phyloP scores from a whole-genome alignment of 1,140 invertebrate species.

The Drosophila novamexicana region DNA sequence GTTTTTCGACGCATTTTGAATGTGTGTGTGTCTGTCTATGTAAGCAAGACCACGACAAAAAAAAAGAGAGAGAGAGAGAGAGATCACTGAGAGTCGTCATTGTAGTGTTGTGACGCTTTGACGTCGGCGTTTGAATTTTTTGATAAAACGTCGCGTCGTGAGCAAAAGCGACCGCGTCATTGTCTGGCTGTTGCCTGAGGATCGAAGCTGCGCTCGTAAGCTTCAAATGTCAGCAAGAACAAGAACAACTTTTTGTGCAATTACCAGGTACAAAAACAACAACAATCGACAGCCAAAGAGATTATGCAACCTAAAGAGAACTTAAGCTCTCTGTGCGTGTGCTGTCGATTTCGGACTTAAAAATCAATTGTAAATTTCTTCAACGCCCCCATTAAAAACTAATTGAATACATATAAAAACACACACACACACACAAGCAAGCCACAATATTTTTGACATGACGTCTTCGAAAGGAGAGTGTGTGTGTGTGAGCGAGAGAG shows the following conservation, averaged over 20 bases:
- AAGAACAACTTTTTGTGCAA: conserved; percentile 22
- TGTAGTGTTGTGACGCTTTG: conserved; percentile 23
- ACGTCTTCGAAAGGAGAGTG: neutral
- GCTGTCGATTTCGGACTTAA: conserved; percentile 67
- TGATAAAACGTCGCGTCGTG: conserved; percentile 34
- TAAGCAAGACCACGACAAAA: neutral
- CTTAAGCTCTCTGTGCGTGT: conserved; percentile 45
- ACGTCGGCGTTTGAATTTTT: conserved; percentile 21
- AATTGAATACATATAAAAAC: conserved; percentile 42
- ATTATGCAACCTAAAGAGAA: conserved; percentile 38
- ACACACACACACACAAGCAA: neutral
- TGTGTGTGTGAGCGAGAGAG: no score
- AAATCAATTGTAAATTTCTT: conserved; percentile 73
- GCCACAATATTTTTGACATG: conserved; percentile 19
- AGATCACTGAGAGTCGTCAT: neutral
- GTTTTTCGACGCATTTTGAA: neutral
- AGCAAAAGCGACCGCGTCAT: conserved; percentile 33
- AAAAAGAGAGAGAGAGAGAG: neutral
- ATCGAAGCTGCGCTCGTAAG: conserved; percentile 12
- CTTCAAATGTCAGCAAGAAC: neutral
- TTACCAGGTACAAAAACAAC: conserved; percentile 17
- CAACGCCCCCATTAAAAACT: conserved; percentile 72
- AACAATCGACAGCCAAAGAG: conserved; percentile 8
- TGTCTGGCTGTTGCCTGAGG: conserved; percentile 15
- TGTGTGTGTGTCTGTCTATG: conserved; percentile 8